Conservation (phyloP, 2,888 invertebrate species). For the Ametastegia equiseti region DNA sequence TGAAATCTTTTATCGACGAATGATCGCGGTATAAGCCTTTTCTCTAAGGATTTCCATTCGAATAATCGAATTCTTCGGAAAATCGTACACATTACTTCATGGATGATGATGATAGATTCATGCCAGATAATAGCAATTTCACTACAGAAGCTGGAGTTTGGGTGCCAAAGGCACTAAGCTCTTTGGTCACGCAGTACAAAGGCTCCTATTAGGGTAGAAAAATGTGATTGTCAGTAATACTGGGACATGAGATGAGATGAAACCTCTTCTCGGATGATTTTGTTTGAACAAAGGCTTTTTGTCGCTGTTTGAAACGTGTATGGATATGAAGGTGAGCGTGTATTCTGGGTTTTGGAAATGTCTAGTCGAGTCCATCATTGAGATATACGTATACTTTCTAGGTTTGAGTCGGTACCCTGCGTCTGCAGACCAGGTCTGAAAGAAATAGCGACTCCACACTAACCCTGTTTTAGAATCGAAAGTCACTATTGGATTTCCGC, state of each 20-base stretch:
- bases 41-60: too few species aligned
- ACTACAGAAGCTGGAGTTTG: neutral
- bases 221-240: neutral
- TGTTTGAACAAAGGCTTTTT: neutral
- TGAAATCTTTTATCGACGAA: too few species aligned
- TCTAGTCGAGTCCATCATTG: neutral
- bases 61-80: too few species aligned
- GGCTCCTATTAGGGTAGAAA: neutral
- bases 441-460: neutral
- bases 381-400: conserved; percentile 1
- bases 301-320: neutral
- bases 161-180: neutral
- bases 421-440: neutral
- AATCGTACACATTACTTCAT: too few species aligned
- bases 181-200: neutral
- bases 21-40: too few species aligned
- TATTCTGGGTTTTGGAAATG: conserved; percentile 8
- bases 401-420: conserved; percentile 13
- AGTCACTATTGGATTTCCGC: conserved; percentile 36
- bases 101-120: too few species aligned
- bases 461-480: conserved; percentile 33
- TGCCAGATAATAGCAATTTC: neutral
- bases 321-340: too few species aligned
- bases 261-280: neutral
- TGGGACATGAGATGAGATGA: neutral